Percentiles rank a stretch among this genome's conserved stretches.
phyloP scores from a whole-genome alignment of 2,888 invertebrate genomes.

The Noctua janthina region DNA sequence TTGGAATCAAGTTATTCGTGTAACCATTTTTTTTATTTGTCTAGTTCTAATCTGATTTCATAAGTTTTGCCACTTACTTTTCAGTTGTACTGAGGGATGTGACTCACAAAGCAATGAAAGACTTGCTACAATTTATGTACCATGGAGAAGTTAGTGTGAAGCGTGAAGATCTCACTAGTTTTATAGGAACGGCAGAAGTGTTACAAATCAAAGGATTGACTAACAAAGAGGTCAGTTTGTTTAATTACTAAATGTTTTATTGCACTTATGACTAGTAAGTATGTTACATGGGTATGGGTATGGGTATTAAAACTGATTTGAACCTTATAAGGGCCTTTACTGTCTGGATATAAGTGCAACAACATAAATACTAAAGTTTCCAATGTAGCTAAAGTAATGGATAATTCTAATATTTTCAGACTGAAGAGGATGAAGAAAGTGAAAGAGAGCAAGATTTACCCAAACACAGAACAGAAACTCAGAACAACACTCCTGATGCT shows the following conservation, averaged over 20 bases:
- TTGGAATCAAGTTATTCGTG: slow-evolving; percentile 26
- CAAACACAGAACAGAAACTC: slow-evolving; percentile 77
- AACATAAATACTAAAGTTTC: background rate
- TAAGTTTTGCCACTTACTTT: slow-evolving; percentile 64
- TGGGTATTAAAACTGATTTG: background rate
- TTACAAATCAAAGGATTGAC: slow-evolving; percentile 94
- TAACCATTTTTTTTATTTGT: slow-evolving; percentile 16
- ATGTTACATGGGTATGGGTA: background rate
- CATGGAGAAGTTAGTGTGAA: slow-evolving; percentile 94
- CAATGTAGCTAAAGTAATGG: background rate
- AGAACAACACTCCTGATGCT: slow-evolving; percentile 78
- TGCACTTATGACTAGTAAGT: background rate
- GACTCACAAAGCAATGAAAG: slow-evolving; percentile 92
- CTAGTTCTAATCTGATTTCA: slow-evolving; percentile 2
- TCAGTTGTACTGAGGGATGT: slow-evolving; percentile 93
- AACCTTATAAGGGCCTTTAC: background rate
- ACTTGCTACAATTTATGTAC: slow-evolving; percentile 94
- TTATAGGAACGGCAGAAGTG: slow-evolving; percentile 93
- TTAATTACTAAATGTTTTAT: background rate
- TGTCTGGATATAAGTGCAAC: background rate
- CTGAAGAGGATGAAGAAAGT: slow-evolving; percentile 85
- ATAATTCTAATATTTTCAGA: slow-evolving; percentile 72
- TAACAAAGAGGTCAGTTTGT: slow-evolving; percentile 85
- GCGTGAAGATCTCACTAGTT: slow-evolving; percentile 93
- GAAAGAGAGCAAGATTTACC: slow-evolving; percentile 81